These are phyloP conservation scores for Cladorhizidae sp. DNA, from an alignment of 37 sponge, comb jelly and placozoan species.

Conservation along the genomic window DNA sequence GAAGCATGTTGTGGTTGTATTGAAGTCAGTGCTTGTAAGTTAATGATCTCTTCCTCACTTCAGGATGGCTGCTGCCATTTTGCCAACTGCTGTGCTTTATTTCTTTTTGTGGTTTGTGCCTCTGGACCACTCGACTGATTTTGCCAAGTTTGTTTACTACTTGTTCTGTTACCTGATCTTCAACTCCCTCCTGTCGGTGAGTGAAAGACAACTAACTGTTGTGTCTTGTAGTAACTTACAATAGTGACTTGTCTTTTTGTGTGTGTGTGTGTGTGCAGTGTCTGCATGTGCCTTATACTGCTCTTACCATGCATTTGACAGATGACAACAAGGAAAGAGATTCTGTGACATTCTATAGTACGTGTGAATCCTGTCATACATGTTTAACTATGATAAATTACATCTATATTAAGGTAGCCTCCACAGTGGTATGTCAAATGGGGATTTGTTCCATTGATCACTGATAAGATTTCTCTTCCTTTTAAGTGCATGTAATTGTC, in stretches of 20 bases:
- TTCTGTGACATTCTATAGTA: conserved; percentile 78
- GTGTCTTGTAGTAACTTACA: neutral
- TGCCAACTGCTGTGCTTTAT: conserved; percentile 60
- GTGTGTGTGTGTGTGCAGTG: conserved; percentile 39
- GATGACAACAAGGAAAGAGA: conserved; percentile 74
- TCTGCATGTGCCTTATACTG: conserved; percentile 86
- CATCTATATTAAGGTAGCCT: too few species aligned
- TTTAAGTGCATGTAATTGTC: too few species aligned
- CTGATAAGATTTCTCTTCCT: too few species aligned
- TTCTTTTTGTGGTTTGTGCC: conserved; percentile 77
- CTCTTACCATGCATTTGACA: conserved; percentile 81
- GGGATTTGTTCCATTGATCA: too few species aligned
- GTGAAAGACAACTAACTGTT: neutral
- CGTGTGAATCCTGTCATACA: too few species aligned
- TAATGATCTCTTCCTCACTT: too few species aligned
- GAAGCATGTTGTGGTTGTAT: too few species aligned
- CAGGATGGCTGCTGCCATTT: conserved; percentile 62
- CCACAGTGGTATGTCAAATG: too few species aligned
- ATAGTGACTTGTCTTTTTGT: neutral
- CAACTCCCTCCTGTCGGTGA: conserved; percentile 61
- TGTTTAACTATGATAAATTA: too few species aligned
- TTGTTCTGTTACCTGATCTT: conserved; percentile 56
- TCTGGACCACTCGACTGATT: neutral
- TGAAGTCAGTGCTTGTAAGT: too few species aligned
- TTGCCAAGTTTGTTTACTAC: conserved; percentile 62